Evolutionary conservation across 2,797 vertebrate species (phyloP), one percentile per base, ranked within the genome.

Genomic region (Gastrophryne carolinensis): DNA sequence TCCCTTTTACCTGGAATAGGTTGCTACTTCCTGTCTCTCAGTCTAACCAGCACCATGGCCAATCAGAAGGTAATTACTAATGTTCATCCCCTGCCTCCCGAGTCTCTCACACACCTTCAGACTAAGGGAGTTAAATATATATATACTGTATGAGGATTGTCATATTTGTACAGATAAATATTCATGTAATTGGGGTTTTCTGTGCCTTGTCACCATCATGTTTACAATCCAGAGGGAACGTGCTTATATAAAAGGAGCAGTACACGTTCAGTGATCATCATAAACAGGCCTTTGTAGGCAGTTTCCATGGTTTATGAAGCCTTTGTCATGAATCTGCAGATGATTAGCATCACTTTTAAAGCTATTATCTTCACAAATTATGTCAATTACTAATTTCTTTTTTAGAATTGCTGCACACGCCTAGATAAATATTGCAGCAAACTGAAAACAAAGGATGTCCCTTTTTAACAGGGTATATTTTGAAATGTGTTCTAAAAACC

Each of bases 311-410:
- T 15, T 57, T 27, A 23, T 37, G 12, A 17, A 52, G 24, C 21
- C 49, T 41, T 56, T 60, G 66, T 41, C 21, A 5, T 3, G 34
- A n/a, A 37, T 39, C 47, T 27, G 24, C 26, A 58, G 35, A 57
- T 29, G 10, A 27, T 15, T 41, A n/a, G n/a, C n/a, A 57, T 73
- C 47, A 29, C 62, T 50, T 44, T 49, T 54, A n/a, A 47, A 27
- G 41, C 17, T 41, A 62, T 76, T 69, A 75, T 69, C 47, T 47
- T 21, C 7, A 27, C 26, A 63, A 41, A 62, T 54, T 39, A 35
- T 44, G 24, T 52, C n/a, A 27, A 54, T 17, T 53, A 54, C 23
- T 54, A 13, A 53, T 52, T 41, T 68, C 23, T 50, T 19, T n/a
- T 62, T 73, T 35, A 23, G 34, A 54, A 30, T 62, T 62, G 30